Base-by-base conservation (phyloP, 1,140 invertebrate genomes). In the Riptortus pedestris region DNA sequence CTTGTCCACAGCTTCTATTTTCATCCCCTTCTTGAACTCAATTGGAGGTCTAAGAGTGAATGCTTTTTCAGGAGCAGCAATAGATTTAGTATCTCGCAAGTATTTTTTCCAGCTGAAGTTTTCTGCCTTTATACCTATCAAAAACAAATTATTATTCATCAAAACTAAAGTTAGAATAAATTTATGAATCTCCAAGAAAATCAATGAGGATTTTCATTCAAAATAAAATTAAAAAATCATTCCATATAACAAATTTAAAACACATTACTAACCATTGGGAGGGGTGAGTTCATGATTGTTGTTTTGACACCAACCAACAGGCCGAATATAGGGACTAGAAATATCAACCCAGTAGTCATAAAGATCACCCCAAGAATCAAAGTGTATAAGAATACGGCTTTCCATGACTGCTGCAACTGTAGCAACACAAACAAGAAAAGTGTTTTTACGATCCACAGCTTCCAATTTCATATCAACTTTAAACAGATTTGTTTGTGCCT, bases 321-420 rank as follows among this genome's bases (percentile, higher is more conserved):
- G 91, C 80, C 95, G 92, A 62, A 97, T 93, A 71, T 92, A 91
- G 0, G 92, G 91, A 0, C 91, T 95, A 33, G 83, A 85, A 0
- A 87, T 83, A 71, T 93, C 86, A 52, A 89, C 84, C 93, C 93
- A 97, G 73, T 92, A 94, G 77, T 97, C 93, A 73, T 94, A 96
- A 67, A 87, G 84, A 71, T 91, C 86, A 71, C 92, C 87, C 92
- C 93, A 96, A 68, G 89, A 90, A 79, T 96, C 93, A 77, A 96
- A 97, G 75, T 94, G 93, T 55, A 98, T 84, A 1, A 94, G 82
- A 70, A 97, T 83, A 29, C 91, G 78, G 68, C 86, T 84, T 68
- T 91, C 87, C 75, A 95, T 81, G 62, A 92, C 82, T 71, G 91
- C 90, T 48, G 83, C 81, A 12, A 96, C 83, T 26, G 87, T 89